Percentiles rank a stretch among this genome's conserved stretches.
Conservation (phyloP, 2,113 vertebrate species). For the Triplophysa rosa region DNA sequence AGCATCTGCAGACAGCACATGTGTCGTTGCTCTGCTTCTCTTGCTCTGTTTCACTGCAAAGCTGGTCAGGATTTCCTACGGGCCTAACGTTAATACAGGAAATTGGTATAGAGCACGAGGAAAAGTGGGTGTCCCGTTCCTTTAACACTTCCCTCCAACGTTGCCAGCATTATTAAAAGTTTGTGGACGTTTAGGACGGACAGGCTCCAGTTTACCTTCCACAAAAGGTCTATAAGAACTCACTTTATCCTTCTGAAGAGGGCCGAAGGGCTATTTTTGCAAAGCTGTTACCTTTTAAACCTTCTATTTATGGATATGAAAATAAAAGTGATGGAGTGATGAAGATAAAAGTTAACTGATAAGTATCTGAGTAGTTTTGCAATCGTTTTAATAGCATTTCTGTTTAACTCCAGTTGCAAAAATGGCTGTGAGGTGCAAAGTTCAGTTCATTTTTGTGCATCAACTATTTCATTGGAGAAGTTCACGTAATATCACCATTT, state of each 20-base stretch:
- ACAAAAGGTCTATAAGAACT: not conserved
- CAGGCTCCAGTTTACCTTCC: not conserved
- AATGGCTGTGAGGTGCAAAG: too few species aligned
- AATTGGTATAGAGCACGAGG: constrained; percentile 6
- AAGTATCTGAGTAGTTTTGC: too few species aligned
- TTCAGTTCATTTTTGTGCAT: too few species aligned
- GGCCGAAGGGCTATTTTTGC: not conserved
- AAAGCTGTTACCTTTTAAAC: not conserved
- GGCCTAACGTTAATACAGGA: constrained; percentile 15
- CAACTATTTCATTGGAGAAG: too few species aligned
- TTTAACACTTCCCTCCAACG: constrained; percentile 12
- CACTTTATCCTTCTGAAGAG: not conserved
- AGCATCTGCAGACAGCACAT: not conserved
- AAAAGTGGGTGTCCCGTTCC: constrained; percentile 8
- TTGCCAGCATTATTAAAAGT: not conserved
- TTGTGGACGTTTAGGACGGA: not conserved
- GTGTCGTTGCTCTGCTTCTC: not conserved
- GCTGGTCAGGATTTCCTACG: constrained; percentile 27
- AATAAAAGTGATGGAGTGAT: not conserved
- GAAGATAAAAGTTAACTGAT: too few species aligned
- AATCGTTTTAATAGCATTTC: too few species aligned
- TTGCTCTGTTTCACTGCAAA: not conserved
- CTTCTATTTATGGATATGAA: not conserved
- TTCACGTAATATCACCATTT: too few species aligned
- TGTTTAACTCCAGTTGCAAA: too few species aligned